phyloP scores from a whole-genome alignment of 2,888 invertebrate species.

The Trichopria drosophilae region DNA sequence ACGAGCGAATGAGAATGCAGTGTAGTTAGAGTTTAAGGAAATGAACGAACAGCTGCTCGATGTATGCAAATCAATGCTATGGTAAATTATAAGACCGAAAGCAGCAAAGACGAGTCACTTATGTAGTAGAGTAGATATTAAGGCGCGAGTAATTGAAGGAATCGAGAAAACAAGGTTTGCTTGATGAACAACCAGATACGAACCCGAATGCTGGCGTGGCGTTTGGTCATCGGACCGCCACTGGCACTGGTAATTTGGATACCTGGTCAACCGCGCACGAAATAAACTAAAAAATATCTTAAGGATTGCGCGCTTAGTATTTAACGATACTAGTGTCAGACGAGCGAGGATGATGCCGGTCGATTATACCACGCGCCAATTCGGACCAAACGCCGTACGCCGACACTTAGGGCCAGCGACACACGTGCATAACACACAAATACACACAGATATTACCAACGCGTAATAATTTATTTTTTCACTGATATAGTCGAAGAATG shows the following conservation, averaged over 20 bases:
- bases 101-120: constrained; percentile 23
- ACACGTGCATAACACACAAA: constrained; percentile 31
- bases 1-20: constrained; percentile 2
- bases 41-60: too few species aligned
- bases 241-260: constrained; percentile 17
- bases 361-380: constrained; percentile 18
- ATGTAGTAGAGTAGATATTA: constrained; percentile 27
- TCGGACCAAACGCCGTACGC: constrained; percentile 36
- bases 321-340: too few species aligned
- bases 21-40: constrained; percentile 11
- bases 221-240: constrained; percentile 31
- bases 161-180: constrained; percentile 19
- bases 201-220: constrained; percentile 38
- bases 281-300: too few species aligned
- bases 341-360: too few species aligned
- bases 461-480: constrained; percentile 60
- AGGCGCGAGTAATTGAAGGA: constrained; percentile 11
- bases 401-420: constrained; percentile 35
- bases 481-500: constrained; percentile 49
- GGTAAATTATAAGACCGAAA: too few species aligned
- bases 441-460: constrained; percentile 50
- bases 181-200: constrained; percentile 35
- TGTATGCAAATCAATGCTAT: too few species aligned
- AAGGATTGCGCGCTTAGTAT: neutral
- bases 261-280: neutral